phyloP scores from a whole-genome alignment of 2,113 vertebrate genomes.

The Seriola quinqueradiata region DNA sequence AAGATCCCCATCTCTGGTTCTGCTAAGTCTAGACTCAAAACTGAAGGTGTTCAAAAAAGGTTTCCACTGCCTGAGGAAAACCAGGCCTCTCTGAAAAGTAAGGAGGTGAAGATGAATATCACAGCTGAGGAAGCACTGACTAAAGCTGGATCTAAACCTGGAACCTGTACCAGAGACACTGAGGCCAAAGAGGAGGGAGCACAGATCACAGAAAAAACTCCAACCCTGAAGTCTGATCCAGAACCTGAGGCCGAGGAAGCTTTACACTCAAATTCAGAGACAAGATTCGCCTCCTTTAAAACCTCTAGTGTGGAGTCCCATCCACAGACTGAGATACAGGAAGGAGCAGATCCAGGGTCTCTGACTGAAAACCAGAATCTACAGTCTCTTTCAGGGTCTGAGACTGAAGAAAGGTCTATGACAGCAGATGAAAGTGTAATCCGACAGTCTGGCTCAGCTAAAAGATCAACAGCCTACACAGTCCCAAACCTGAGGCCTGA shows the following conservation, averaged over 20 bases:
- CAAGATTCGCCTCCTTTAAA: not conserved
- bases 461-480: not conserved
- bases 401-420: not conserved
- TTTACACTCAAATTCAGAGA: not conserved
- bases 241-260: not conserved
- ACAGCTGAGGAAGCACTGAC: not conserved
- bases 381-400: not conserved
- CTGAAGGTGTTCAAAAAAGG: not conserved
- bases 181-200: not conserved
- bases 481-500: not conserved
- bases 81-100: not conserved
- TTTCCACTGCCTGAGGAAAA: conserved; percentile 1
- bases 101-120: not conserved
- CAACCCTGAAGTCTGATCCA: not conserved
- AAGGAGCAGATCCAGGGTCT: not conserved
- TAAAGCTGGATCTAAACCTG: not conserved
- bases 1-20: not conserved
- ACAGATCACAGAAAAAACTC: not conserved
- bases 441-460: not conserved
- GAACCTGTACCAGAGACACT: not conserved
- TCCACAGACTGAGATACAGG: not conserved
- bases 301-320: not conserved
- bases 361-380: not conserved
- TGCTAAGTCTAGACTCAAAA: not conserved
- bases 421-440: not conserved